Evolutionary conservation across 2,113 vertebrate species (phyloP).

Genomic region (Eulemur macaco): DNA sequence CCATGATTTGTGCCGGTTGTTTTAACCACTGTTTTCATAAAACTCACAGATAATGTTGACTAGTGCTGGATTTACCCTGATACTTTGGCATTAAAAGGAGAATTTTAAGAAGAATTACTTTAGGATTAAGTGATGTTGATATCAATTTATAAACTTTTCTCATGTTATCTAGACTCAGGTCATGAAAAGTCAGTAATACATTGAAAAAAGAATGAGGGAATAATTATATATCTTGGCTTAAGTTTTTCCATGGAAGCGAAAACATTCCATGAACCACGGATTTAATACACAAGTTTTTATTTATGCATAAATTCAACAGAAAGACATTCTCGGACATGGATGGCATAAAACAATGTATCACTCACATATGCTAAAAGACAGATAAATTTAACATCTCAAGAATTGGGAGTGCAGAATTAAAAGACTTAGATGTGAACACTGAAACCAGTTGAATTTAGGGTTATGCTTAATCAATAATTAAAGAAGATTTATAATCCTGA

Average conservation of each 20-base stretch:
- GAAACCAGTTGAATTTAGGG: not conserved
- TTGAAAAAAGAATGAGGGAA: not conserved
- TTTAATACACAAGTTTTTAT: not conserved
- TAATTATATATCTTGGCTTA: not conserved
- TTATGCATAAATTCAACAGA: not conserved
- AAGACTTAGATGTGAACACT: not conserved
- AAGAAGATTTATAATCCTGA: not conserved
- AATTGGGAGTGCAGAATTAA: not conserved
- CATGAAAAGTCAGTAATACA: not conserved
- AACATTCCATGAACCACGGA: not conserved
- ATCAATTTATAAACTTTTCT: not conserved
- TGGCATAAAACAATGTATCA: not conserved
- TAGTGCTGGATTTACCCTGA: not conserved
- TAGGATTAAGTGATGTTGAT: not conserved
- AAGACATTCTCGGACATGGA: not conserved
- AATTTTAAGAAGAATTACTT: not conserved
- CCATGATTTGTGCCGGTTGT: not conserved
- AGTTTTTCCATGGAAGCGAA: not conserved
- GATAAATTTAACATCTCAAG: not conserved
- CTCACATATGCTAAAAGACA: not conserved
- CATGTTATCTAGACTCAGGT: not conserved
- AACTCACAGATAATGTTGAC: not conserved
- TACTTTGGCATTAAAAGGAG: not conserved
- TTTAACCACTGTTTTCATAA: not conserved
- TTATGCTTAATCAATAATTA: not conserved